A percentile compares a stretch with the other conserved stretches of the same genome.
phyloP scores from a whole-genome alignment of 2,888 invertebrate species.

The Sclerodermus sp. region DNA sequence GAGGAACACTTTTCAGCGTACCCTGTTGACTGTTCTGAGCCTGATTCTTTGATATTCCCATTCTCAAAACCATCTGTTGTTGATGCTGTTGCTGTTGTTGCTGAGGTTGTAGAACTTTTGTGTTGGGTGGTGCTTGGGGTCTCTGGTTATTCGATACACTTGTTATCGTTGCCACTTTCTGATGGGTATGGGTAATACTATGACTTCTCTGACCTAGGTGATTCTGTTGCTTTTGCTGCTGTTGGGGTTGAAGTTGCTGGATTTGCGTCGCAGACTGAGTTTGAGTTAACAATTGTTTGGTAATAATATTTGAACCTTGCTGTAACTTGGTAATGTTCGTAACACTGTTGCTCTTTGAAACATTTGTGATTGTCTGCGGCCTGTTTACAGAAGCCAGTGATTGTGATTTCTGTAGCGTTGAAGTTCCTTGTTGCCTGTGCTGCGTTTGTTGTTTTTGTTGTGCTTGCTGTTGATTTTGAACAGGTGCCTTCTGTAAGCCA shows the following conservation, averaged over 20 bases:
- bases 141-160: constrained; percentile 33
- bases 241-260: constrained; percentile 24
- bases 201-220: constrained; percentile 29
- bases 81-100: constrained; percentile 28
- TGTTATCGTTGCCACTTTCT: constrained; percentile 32
- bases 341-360: constrained; percentile 42
- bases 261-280: constrained; percentile 20
- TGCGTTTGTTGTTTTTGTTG: constrained; percentile 27
- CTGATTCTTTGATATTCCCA: constrained; percentile 38
- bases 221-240: constrained; percentile 27
- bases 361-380: constrained; percentile 25
- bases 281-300: constrained; percentile 18
- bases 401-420: constrained; percentile 35
- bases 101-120: constrained; percentile 29
- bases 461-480: constrained; percentile 19
- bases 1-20: constrained; percentile 29
- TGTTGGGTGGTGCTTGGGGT: constrained; percentile 20
- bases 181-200: constrained; percentile 26
- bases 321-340: constrained; percentile 42
- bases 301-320: constrained; percentile 29
- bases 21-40: constrained; percentile 31
- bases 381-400: constrained; percentile 23
- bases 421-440: not conserved
- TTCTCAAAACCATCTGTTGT: constrained; percentile 44
- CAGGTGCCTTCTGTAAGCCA: constrained; percentile 32